A percentile compares a stretch with the other conserved stretches of the same genome.
phyloP scores from a whole-genome alignment of 2,113 vertebrate species.

The Hippocampus zosterae region DNA sequence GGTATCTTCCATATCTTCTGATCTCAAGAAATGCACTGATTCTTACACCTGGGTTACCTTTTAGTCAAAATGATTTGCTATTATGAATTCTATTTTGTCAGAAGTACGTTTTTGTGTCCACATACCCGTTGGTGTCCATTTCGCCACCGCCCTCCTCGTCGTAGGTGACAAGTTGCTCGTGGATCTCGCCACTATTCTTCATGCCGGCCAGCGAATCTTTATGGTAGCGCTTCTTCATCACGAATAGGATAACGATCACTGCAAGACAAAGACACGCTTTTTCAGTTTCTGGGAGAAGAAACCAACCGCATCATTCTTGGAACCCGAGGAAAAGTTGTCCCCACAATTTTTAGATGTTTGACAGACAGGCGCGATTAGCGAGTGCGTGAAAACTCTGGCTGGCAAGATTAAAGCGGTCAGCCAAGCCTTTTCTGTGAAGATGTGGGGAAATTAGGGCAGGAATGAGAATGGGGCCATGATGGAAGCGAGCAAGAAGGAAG shows the following conservation, averaged over 20 bases:
- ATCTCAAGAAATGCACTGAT: neutral
- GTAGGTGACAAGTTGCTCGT: slow-evolving; percentile 92
- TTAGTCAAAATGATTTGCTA: neutral
- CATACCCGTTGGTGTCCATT: slow-evolving; percentile 90
- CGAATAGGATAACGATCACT: slow-evolving; percentile 84
- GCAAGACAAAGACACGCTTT: slow-evolving; percentile 25
- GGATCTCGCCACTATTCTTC: slow-evolving; percentile 85
- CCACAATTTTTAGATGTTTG: neutral
- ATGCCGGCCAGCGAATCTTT: slow-evolving; percentile 75
- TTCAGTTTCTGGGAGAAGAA: neutral
- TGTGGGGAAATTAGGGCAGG: slow-evolving; percentile 24
- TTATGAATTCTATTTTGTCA: neutral
- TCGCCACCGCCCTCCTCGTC: slow-evolving; percentile 97
- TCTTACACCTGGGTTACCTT: neutral
- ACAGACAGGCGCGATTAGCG: slow-evolving; percentile 4
- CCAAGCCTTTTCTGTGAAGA: slow-evolving; percentile 14
- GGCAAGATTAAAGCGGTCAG: slow-evolving; percentile 7
- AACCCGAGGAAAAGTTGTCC: slow-evolving; percentile 1
- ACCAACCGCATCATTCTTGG: neutral
- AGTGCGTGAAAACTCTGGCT: neutral
- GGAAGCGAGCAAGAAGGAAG: slow-evolving; percentile 23
- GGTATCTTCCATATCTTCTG: neutral
- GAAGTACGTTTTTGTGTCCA: neutral
- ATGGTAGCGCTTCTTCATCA: slow-evolving; percentile 80
- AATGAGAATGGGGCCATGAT: slow-evolving; percentile 24